phyloP scores from a whole-genome alignment of 2,888 invertebrate genomes.

The Melipona beecheii region DNA sequence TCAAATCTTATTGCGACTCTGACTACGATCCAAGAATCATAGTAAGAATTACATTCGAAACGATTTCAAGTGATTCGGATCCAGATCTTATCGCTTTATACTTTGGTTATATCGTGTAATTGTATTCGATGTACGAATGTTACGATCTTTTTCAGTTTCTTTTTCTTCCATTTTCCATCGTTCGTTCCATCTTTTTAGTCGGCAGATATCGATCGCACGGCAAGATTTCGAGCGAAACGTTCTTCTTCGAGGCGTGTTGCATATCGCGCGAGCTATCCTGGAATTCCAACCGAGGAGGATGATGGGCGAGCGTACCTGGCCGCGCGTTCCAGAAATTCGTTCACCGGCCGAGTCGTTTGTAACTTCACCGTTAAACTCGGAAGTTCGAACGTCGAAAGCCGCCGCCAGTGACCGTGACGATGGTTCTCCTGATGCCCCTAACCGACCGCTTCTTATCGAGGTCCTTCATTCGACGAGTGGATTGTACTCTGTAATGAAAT shows the following conservation, averaged over 20 bases:
- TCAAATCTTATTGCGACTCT: too few species aligned
- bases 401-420: conserved; percentile 45
- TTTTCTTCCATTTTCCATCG: not conserved
- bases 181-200: not conserved
- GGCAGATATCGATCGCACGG: not conserved
- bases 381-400: conserved; percentile 33
- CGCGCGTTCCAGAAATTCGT: conserved; percentile 45
- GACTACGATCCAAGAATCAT: too few species aligned
- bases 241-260: not conserved
- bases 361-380: conserved; percentile 52
- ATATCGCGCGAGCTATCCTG: conserved; percentile 33
- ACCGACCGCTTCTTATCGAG: not conserved
- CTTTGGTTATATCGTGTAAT: conserved; percentile 42
- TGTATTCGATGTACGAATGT: conserved; percentile 13
- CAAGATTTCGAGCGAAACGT: conserved; percentile 8
- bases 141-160: not conserved
- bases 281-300: conserved; percentile 26
- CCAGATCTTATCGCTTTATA: too few species aligned
- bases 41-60: too few species aligned
- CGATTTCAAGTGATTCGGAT: too few species aligned
- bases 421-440: not conserved
- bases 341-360: conserved; percentile 16
- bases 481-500: not conserved
- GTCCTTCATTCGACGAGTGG: not conserved
- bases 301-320: not conserved